Evolutionary conservation across 1,140 invertebrate species (phyloP).

Genomic region (Cheumatopsyche charites): DNA sequence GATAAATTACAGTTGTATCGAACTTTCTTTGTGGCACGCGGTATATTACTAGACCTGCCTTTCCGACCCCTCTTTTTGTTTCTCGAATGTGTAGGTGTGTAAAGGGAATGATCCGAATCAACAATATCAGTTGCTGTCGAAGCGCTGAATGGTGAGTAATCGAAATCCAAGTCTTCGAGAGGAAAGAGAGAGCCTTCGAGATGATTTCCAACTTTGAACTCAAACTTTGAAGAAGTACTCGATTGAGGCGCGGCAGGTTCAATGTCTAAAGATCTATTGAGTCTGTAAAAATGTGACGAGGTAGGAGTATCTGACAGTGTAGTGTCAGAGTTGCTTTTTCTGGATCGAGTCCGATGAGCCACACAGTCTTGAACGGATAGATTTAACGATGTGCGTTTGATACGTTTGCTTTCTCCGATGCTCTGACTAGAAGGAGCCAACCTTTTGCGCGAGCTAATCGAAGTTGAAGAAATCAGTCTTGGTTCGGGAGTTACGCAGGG

Average conservation of each 20-base stretch:
- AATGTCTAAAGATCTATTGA: not conserved
- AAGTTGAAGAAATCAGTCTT: conserved; percentile 6
- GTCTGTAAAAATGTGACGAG: not conserved
- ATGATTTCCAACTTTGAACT: conserved; percentile 49
- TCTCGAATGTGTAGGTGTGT: conserved; percentile 57
- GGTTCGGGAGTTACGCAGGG: conserved; percentile 47
- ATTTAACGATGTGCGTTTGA: conserved; percentile 33
- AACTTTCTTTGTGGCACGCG: conserved; percentile 3
- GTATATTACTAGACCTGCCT: not conserved
- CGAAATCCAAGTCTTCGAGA: conserved; percentile 60
- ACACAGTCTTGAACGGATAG: conserved; percentile 17
- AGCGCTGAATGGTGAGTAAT: conserved; percentile 61
- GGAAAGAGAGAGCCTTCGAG: conserved; percentile 57
- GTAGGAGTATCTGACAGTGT: conserved; percentile 56
- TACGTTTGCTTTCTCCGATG: conserved; percentile 6
- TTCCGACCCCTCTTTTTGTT: conserved; percentile 53
- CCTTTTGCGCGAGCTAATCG: conserved; percentile 22
- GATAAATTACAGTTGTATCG: not conserved
- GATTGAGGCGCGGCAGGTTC: conserved; percentile 56
- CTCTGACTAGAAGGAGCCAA: conserved; percentile 9
- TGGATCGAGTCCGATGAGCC: conserved; percentile 26
- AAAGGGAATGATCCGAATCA: conserved; percentile 61
- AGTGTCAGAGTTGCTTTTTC: not conserved
- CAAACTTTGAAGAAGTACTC: conserved; percentile 55
- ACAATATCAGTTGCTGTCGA: conserved; percentile 58